These are phyloP conservation scores for Microtus pennsylvanicus DNA, from an alignment of 2,113 vertebrate genomes.

Conservation along the genomic window DNA sequence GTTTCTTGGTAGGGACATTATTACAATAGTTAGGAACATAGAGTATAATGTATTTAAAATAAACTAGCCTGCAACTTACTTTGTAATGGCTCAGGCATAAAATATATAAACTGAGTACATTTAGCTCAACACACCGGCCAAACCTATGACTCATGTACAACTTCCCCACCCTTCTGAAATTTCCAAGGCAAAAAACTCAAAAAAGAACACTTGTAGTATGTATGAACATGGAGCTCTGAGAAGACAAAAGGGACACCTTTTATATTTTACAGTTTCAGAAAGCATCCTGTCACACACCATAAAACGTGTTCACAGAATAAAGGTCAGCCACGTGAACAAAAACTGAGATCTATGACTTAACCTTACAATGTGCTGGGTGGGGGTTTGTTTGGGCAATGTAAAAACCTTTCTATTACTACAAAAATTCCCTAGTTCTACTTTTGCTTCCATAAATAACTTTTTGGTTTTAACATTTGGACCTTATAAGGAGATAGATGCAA, in stretches of 20 bases:
- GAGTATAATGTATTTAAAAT: not conserved
- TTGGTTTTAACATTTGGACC: constrained; percentile 26
- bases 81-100: not conserved
- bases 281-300: not conserved
- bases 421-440: not conserved
- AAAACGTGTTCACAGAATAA: constrained; percentile 14
- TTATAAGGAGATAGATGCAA: not conserved
- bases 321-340: not conserved
- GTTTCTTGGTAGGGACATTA: not conserved
- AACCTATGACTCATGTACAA: not conserved
- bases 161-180: not conserved
- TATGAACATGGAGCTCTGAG: not conserved
- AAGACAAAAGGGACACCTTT: not conserved
- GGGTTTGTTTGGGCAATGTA: not conserved
- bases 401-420: not conserved
- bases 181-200: not conserved
- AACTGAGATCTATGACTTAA: not conserved
- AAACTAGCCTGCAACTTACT: not conserved
- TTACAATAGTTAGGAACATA: not conserved
- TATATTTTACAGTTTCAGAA: not conserved
- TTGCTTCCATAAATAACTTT: not conserved
- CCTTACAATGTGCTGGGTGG: not conserved
- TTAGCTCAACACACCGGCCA: not conserved
- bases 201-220: not conserved
- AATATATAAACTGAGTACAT: not conserved